These are phyloP conservation scores for Chaetogeoica ovagalla DNA, from an alignment of 2,888 invertebrate genomes.

Conservation along the genomic window DNA sequence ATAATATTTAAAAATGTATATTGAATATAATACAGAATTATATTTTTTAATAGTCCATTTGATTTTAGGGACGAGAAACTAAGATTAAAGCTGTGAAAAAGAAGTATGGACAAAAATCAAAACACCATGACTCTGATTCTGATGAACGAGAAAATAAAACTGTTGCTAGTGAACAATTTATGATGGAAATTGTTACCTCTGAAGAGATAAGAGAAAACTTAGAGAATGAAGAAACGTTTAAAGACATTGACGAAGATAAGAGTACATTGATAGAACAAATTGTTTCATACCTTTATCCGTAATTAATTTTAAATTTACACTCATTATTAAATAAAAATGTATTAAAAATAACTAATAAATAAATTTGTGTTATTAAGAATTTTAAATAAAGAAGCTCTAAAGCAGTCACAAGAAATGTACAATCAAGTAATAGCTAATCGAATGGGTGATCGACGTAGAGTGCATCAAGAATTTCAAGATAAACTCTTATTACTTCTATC, in stretches of 20 bases:
- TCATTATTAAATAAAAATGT: not conserved
- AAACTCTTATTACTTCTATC: conserved; percentile 75
- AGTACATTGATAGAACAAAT: conserved; percentile 73
- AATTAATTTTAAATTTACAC: conserved; percentile 56
- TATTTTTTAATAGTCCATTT: not conserved
- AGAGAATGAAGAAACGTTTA: conserved; percentile 60
- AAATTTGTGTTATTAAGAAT: conserved; percentile 60
- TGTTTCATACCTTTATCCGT: conserved; percentile 72
- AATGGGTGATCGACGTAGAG: conserved; percentile 72
- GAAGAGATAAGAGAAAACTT: conserved; percentile 73
- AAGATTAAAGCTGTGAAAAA: conserved; percentile 94
- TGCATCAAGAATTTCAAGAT: conserved; percentile 80
- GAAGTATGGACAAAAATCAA: conserved; percentile 62
- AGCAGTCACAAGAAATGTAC: conserved; percentile 73
- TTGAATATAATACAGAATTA: no score
- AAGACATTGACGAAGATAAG: conserved; percentile 72
- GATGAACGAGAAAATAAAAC: conserved; percentile 65
- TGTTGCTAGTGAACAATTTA: conserved; percentile 59
- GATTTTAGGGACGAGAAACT: conserved; percentile 77
- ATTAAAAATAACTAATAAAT: not conserved
- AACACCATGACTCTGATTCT: conserved; percentile 70
- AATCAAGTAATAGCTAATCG: conserved; percentile 74
- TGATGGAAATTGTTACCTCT: conserved; percentile 68
- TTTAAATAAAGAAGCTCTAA: conserved; percentile 70
- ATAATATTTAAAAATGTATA: not conserved